phyloP scores from a whole-genome alignment of 2,888 invertebrate genomes.

The Andrena bicolor region DNA sequence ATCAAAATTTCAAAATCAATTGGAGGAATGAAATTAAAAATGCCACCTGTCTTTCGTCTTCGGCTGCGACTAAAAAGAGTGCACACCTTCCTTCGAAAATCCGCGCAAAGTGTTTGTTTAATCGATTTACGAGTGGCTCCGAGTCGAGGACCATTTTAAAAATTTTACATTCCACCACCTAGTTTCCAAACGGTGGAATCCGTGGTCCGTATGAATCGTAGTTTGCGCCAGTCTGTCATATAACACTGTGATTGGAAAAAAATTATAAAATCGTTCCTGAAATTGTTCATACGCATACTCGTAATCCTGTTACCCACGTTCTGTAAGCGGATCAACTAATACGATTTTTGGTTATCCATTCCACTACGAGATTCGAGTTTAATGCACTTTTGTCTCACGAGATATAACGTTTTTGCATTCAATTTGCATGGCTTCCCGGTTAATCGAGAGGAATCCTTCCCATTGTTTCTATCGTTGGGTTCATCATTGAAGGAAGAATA shows the following conservation, averaged over 20 bases:
- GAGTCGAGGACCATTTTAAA: neutral
- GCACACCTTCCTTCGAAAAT: neutral
- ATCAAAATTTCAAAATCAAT: constrained; percentile 22
- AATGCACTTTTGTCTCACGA: neutral
- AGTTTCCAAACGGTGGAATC: constrained; percentile 17
- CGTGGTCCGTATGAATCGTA: constrained; percentile 27
- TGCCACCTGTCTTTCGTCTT: neutral
- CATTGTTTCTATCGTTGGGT: too few relatives aligned
- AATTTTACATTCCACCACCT: neutral
- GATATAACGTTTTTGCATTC: neutral
- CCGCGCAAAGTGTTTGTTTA: constrained; percentile 2
- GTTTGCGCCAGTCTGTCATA: constrained; percentile 21
- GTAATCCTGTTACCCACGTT: constrained; percentile 31
- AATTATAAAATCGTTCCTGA: constrained; percentile 51
- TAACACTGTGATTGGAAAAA: constrained; percentile 25
- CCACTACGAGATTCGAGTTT: neutral
- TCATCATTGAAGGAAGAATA: too few relatives aligned
- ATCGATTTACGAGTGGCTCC: neutral
- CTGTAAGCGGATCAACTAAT: constrained; percentile 29
- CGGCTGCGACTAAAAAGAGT: neutral
- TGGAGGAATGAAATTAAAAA: neutral
- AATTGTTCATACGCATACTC: constrained; percentile 40
- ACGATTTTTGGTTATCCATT: constrained; percentile 30
- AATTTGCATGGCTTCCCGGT: too few relatives aligned
- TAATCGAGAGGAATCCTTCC: too few relatives aligned